Evolutionary conservation across 2,888 invertebrate genomes (phyloP).

Genomic region (Drosophila bunnanda): DNA sequence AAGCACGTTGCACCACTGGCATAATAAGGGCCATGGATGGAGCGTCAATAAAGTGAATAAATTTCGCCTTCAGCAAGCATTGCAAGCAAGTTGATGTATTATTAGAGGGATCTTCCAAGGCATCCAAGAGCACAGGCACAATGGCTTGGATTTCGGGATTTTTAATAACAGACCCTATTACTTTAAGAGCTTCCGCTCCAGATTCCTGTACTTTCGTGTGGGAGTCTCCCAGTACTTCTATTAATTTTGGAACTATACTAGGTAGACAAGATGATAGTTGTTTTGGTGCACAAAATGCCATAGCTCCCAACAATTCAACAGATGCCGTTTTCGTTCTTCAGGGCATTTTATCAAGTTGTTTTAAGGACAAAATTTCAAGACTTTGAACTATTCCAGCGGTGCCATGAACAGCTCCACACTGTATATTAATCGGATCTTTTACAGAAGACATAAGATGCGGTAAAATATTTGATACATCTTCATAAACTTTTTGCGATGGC

Average conservation of each 20-base stretch:
- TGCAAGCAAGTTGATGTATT: constrained; percentile 97
- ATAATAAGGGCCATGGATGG: constrained; percentile 99
- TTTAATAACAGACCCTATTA: constrained; percentile 98
- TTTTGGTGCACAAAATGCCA: constrained; percentile 99
- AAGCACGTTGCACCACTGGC: constrained; percentile 99
- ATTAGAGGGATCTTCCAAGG: constrained; percentile 98
- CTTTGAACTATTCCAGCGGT: constrained; percentile 98
- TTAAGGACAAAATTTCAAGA: constrained; percentile 96
- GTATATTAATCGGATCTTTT: constrained; percentile 93
- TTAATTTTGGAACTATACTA: constrained; percentile 98
- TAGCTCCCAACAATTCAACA: constrained; percentile 97
- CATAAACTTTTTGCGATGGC: constrained; percentile 99
- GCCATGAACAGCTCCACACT: constrained; percentile 97
- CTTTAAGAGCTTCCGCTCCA: constrained; percentile 97
- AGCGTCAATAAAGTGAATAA: constrained; percentile 99
- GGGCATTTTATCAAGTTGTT: constrained; percentile 98
- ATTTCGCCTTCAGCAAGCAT: constrained; percentile 96
- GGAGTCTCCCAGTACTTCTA: constrained; percentile 98
- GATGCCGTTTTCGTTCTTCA: constrained; percentile 99
- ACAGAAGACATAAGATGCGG: constrained; percentile 97
- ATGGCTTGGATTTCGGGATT: constrained; percentile 99
- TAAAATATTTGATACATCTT: constrained; percentile 97
- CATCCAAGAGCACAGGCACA: constrained; percentile 93
- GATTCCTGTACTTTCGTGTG: constrained; percentile 98
- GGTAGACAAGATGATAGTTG: constrained; percentile 99